Evolutionary conservation across 2,888 invertebrate species (phyloP), one percentile per base, ranked within the genome.

Genomic region (Lithophane ornitopus): DNA sequence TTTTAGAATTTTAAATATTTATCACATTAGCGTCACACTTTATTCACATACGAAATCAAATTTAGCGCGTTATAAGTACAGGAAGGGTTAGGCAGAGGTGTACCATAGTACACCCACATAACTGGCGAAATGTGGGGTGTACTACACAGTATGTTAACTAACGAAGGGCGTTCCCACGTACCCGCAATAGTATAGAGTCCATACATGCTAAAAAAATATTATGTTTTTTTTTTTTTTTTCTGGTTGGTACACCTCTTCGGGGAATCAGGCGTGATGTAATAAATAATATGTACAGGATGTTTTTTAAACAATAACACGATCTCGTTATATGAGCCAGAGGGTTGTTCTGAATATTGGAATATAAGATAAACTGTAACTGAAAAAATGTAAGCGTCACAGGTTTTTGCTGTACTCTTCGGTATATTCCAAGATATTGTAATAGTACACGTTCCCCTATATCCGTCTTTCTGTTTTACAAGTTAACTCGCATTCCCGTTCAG

Each of bases 381-480:
- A 46, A 54, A 46, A 26, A 26, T 9, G n/a, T 71, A 22, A 41
- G 12, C 2, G 0, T 28, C n/a, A 34, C 62, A 46, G 12, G 1
- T 52, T 8, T 69, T 22, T 49, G 9, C 2, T 49, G 19, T 46
- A 54, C n/a, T 56, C 11, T 41, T 34, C 34, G 2, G 1, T 41
- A 58, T 56, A 44, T 44, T 56, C 19, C 0, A 28, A 28, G 41
- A 58, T 19, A 19, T 70, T 58, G 12, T 44, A 58, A 54, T 22
- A 56, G 7, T 41, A 39, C 7, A 39, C 7, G n/a, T 49, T 56
- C 0, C 4, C 14, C 41, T 90, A 93, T 78, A 92, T 80, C 67
- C 82, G 85, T 78, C 91, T 89, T 3, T 85, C 85, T 58, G 81
- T 89, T 14, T 91, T 91, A 84, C 96, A 96, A 44, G 92, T 90